Conservation (phyloP, 2,888 invertebrate genomes). For the Augiades crinisus region DNA sequence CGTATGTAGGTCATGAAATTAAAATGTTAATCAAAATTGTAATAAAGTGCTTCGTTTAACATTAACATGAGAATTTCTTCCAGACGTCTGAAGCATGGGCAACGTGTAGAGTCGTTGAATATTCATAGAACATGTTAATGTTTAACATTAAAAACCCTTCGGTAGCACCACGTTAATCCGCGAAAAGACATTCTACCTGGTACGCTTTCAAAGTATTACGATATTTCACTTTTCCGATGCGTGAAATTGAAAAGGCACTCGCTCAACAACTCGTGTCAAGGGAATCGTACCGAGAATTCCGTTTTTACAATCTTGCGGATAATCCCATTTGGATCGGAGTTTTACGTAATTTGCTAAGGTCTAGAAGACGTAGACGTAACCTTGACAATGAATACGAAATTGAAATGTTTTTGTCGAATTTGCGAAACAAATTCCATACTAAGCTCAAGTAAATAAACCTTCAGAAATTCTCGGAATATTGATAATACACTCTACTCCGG, state of each 20-base stretch:
- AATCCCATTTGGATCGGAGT: slow-evolving; percentile 10
- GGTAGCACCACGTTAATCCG: neutral
- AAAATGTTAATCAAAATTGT: too few species aligned
- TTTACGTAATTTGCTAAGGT: slow-evolving; percentile 10
- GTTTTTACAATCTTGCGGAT: slow-evolving; percentile 17
- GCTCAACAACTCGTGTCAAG: slow-evolving; percentile 21
- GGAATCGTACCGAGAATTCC: slow-evolving; percentile 8
- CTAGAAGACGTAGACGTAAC: neutral
- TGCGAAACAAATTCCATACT: neutral
- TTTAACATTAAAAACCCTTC: neutral
- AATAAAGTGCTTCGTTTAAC: too few species aligned
- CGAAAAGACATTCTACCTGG: neutral
- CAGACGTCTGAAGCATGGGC: too few species aligned
- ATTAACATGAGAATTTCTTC: too few species aligned
- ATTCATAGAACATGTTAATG: neutral
- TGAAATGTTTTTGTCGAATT: slow-evolving; percentile 4
- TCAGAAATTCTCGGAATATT: too few species aligned
- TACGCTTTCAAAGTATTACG: slow-evolving; percentile 5
- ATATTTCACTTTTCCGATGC: slow-evolving; percentile 23
- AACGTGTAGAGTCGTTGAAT: too few species aligned
- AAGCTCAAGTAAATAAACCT: neutral
- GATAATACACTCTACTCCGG: too few species aligned
- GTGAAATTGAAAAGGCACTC: slow-evolving; percentile 25
- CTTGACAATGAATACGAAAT: slow-evolving; percentile 10
- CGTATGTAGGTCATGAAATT: too few species aligned